These are phyloP conservation scores for Fundulus diaphanus DNA, from an alignment of 2,797 vertebrate species.

Conservation along the genomic window DNA sequence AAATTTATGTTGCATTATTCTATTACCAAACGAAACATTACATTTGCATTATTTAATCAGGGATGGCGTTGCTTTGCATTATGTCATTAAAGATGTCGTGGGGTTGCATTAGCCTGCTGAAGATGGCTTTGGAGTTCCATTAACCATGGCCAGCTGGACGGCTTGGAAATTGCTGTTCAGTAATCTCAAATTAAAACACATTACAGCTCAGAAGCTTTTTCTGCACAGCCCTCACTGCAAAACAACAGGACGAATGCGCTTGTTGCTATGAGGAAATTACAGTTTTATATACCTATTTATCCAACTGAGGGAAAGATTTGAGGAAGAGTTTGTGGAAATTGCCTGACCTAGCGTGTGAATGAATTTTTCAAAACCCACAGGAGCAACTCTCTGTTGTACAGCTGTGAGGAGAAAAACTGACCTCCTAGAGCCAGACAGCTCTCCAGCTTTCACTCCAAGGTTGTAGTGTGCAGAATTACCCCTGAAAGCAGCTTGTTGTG, in stretches of 20 bases:
- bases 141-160: conserved; percentile 52
- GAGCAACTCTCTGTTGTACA: conserved; percentile 21
- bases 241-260: conserved; percentile 9
- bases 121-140: conserved; percentile 59
- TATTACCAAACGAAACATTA: conserved; percentile 68
- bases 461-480: conserved; percentile 14
- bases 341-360: conserved; percentile 24
- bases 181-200: conserved; percentile 61
- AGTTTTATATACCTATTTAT: background rate
- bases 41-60: conserved; percentile 78
- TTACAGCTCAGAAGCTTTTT: conserved; percentile 43
- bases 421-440: conserved; percentile 14
- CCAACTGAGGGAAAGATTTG: conserved; percentile 26
- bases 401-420: conserved; percentile 23
- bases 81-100: conserved; percentile 71
- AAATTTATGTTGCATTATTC: conserved; percentile 74
- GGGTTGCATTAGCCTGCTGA: conserved; percentile 63
- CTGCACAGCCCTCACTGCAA: conserved; percentile 3
- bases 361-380: conserved; percentile 43
- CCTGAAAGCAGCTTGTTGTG: background rate
- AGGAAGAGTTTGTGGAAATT: conserved; percentile 33
- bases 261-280: conserved; percentile 20
- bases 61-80: conserved; percentile 71
- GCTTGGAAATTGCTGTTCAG: conserved; percentile 45
- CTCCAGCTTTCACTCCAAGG: conserved; percentile 5